Conservation (phyloP, 2,888 invertebrate genomes). For the Leucoptera coffeella region DNA sequence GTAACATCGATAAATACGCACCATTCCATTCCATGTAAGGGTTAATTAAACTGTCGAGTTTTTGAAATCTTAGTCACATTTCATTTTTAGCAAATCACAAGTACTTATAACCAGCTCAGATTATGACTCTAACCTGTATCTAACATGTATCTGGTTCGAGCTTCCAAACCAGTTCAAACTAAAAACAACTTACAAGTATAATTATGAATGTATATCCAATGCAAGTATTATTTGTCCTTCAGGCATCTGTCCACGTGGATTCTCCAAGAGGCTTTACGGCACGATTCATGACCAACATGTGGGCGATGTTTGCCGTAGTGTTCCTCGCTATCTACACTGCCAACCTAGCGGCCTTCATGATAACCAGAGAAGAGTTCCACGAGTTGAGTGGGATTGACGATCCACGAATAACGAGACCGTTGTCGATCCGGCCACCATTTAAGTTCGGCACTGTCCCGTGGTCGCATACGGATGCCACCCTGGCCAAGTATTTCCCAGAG, state of each 20-base stretch:
- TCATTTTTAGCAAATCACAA: too few relatives aligned
- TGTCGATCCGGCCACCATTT: conserved; percentile 82
- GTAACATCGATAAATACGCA: too few relatives aligned
- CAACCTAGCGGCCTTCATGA: conserved; percentile 99
- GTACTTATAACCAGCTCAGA: too few relatives aligned
- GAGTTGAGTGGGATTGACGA: conserved; percentile 86
- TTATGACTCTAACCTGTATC: too few relatives aligned
- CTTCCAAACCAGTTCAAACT: too few relatives aligned
- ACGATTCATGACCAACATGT: conserved; percentile 91
- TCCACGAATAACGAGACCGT: conserved; percentile 75
- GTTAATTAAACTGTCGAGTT: too few relatives aligned
- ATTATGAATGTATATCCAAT: too few relatives aligned
- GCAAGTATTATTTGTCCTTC: conserved; percentile 33
- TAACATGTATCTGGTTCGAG: too few relatives aligned
- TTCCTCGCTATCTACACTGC: conserved; percentile 99
- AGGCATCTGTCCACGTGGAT: conserved; percentile 96
- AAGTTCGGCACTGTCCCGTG: conserved; percentile 95
- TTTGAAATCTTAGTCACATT: too few relatives aligned
- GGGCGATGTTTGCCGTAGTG: conserved; percentile 99
- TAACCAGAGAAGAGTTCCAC: conserved; percentile 92
- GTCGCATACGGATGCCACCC: conserved; percentile 93
- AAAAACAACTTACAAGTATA: too few relatives aligned
- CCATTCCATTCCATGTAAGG: too few relatives aligned
- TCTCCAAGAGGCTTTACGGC: conserved; percentile 92
- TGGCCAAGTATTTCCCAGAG: conserved; percentile 80